A percentile compares a stretch with the other conserved stretches of the same genome.
Conservation (phyloP, 2,113 vertebrate genomes). For the Pollachius pollachius region DNA sequence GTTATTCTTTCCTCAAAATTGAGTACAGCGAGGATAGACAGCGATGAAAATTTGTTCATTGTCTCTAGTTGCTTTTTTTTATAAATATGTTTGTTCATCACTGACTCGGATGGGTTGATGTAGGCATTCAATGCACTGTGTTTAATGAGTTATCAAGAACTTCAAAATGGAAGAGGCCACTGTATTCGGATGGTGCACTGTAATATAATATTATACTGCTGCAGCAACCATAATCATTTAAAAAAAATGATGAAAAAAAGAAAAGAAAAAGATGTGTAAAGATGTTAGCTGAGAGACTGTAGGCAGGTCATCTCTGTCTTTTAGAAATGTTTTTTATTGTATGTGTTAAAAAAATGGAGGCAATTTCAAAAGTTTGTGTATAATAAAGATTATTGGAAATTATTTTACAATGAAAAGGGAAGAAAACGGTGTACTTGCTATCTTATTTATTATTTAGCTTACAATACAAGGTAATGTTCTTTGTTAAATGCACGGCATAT, state of each 20-base stretch:
- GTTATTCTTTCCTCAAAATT: conserved; percentile 58
- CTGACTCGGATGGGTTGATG: conserved; percentile 50
- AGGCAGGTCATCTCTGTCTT: conserved; percentile 64
- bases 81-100: conserved; percentile 62
- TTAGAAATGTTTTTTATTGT: conserved; percentile 76
- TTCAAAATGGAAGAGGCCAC: conserved; percentile 43
- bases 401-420: conserved; percentile 73
- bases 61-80: conserved; percentile 56
- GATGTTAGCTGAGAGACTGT: conserved; percentile 60
- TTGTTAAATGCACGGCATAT: too few species aligned
- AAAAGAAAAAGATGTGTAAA: conserved; percentile 50
- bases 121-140: conserved; percentile 46
- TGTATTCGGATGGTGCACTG: conserved; percentile 58
- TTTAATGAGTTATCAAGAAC: conserved; percentile 45
- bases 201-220: conserved; percentile 54
- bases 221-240: conserved; percentile 48
- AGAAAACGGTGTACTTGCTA: conserved; percentile 10
- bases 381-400: conserved; percentile 81
- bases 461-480: too few species aligned
- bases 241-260: background rate
- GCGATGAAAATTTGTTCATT: conserved; percentile 45
- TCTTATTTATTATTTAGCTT: conserved; percentile 17
- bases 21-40: conserved; percentile 54
- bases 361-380: conserved; percentile 78
- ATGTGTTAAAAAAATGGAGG: conserved; percentile 66